Evolutionary conservation across 64 coral and sea anemone genomes (phyloP).

Genomic region (Anthopleura sola): DNA sequence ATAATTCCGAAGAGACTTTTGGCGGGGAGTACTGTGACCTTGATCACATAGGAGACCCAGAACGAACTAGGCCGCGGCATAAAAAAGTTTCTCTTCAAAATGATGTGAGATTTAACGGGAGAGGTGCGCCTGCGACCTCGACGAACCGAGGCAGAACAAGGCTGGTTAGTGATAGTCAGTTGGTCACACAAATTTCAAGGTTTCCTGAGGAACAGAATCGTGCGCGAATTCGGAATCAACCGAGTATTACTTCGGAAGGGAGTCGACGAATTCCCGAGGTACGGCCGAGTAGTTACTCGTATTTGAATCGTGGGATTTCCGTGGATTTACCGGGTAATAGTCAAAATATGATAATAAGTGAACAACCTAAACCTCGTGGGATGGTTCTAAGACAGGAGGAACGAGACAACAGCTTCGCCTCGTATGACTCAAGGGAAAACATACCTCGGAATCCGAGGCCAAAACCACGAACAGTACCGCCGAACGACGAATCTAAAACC

Average conservation of each 20-base stretch:
- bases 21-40: neutral
- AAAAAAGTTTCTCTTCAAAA: neutral
- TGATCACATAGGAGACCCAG: neutral
- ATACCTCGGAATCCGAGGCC: neutral
- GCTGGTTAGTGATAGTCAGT: neutral
- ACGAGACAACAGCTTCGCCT: neutral
- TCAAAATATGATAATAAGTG: neutral
- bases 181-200: neutral
- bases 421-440: neutral
- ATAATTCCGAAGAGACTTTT: neutral
- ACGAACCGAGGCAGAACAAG: neutral
- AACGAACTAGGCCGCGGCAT: too few species aligned
- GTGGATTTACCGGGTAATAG: neutral
- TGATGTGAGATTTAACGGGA: neutral
- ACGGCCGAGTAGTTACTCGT: neutral
- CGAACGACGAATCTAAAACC: neutral
- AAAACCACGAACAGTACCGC: neutral
- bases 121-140: neutral
- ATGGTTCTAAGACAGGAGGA: neutral
- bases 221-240: neutral
- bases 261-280: neutral
- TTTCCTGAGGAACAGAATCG: neutral
- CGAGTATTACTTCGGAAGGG: neutral
- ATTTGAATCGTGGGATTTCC: neutral
- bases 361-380: neutral